Evolutionary conservation across 2,888 invertebrate species (phyloP).

Genomic region (Nematopogon swammerdamellus): DNA sequence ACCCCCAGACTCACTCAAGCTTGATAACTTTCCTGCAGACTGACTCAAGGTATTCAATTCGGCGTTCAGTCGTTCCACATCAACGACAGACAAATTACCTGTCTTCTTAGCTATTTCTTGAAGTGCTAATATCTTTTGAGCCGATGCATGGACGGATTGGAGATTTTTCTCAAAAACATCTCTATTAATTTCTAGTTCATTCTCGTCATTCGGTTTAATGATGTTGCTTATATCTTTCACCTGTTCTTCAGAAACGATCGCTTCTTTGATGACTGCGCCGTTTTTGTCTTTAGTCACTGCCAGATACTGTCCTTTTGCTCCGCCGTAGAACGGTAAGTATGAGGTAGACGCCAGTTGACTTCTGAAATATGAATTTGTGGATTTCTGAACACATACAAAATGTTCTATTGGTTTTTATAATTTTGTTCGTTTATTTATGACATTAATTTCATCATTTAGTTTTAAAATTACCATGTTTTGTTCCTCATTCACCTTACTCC

Average conservation of each 20-base stretch:
- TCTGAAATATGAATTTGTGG: no score
- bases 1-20: slow-evolving; percentile 50
- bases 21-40: slow-evolving; percentile 55
- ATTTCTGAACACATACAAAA: no score
- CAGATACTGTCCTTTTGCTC: slow-evolving; percentile 66
- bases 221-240: slow-evolving; percentile 8
- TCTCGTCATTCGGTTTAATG: background rate
- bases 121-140: slow-evolving; percentile 55
- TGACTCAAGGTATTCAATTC: slow-evolving; percentile 55
- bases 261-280: slow-evolving; percentile 48
- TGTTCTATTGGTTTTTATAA: no score
- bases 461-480: no score
- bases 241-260: slow-evolving; percentile 40
- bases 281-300: slow-evolving; percentile 54
- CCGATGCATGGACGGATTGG: slow-evolving; percentile 54
- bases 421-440: no score
- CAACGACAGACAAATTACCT: slow-evolving; percentile 49
- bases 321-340: slow-evolving; percentile 68
- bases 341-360: slow-evolving; percentile 12
- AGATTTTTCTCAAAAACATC: slow-evolving; percentile 29
- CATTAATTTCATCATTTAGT: no score
- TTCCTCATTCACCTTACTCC: no score
- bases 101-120: slow-evolving; percentile 60
- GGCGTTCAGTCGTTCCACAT: slow-evolving; percentile 54
- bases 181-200: background rate